Conservation (phyloP, 2,113 vertebrate genomes). For the Amblyopsis rosae region DNA sequence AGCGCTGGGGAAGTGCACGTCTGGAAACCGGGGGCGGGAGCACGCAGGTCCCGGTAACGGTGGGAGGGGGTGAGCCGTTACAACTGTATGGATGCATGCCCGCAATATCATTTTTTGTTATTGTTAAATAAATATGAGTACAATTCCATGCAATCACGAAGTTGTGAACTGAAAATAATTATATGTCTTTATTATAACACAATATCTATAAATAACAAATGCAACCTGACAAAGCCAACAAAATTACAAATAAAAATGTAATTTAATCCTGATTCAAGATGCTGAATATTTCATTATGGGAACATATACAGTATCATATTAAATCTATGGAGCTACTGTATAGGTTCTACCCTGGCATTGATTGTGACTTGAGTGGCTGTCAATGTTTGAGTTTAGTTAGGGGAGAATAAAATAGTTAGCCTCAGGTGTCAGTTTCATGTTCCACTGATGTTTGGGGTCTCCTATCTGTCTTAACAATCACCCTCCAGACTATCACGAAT, state of each 20-base stretch:
- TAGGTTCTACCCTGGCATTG: background rate
- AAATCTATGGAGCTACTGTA: background rate
- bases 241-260: too few species aligned
- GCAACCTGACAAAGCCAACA: too few species aligned
- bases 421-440: constrained; percentile 8
- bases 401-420: constrained; percentile 5
- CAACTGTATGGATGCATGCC: background rate
- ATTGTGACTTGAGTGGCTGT: background rate
- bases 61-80: too few species aligned
- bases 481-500: constrained; percentile 12
- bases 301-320: background rate
- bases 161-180: background rate
- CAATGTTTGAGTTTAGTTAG: constrained; percentile 11
- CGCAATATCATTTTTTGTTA: background rate
- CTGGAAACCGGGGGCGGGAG: too few species aligned
- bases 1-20: too few species aligned
- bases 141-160: too few species aligned
- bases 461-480: constrained; percentile 28
- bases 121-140: background rate
- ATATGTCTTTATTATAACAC: background rate
- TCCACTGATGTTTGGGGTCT: constrained; percentile 9
- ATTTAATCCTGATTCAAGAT: too few species aligned
- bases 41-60: too few species aligned
- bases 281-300: too few species aligned
- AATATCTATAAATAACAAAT: too few species aligned